Evolutionary conservation across 2,113 vertebrate species (phyloP).

Genomic region (Paracanthobrama guichenoti): DNA sequence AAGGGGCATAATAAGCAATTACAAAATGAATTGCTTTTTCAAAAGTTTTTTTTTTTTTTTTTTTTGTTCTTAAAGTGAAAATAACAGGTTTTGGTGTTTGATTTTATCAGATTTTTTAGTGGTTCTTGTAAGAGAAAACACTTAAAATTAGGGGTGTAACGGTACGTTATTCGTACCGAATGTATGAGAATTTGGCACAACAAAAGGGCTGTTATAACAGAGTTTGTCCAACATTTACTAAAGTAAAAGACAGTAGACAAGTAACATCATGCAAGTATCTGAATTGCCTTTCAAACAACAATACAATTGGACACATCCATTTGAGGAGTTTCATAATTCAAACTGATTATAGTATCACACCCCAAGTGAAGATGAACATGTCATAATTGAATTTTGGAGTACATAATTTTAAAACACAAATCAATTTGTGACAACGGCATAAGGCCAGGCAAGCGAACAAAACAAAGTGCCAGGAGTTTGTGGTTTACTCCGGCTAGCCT

Average conservation of each 20-base stretch:
- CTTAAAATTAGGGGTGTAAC: no score
- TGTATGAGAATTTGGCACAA: background rate
- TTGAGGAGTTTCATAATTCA: conserved; percentile 60
- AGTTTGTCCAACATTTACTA: background rate
- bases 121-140: no score
- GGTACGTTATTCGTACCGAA: no score
- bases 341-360: conserved; percentile 65
- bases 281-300: conserved; percentile 61
- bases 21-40: no score
- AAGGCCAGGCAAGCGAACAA: conserved; percentile 7
- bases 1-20: no score
- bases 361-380: conserved; percentile 32
- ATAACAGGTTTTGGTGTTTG: no score
- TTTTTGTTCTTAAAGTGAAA: no score
- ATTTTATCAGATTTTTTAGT: no score
- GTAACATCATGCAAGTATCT: background rate
- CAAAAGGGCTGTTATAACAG: background rate
- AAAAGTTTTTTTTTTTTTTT: no score
- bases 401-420: conserved; percentile 56
- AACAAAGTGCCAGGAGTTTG: background rate
- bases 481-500: conserved; percentile 18
- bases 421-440: conserved; percentile 61
- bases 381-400: conserved; percentile 54
- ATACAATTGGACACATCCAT: conserved; percentile 58
- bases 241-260: background rate